phyloP scores from a whole-genome alignment of 2,797 vertebrate species.

The Lithobates sylvaticus region DNA sequence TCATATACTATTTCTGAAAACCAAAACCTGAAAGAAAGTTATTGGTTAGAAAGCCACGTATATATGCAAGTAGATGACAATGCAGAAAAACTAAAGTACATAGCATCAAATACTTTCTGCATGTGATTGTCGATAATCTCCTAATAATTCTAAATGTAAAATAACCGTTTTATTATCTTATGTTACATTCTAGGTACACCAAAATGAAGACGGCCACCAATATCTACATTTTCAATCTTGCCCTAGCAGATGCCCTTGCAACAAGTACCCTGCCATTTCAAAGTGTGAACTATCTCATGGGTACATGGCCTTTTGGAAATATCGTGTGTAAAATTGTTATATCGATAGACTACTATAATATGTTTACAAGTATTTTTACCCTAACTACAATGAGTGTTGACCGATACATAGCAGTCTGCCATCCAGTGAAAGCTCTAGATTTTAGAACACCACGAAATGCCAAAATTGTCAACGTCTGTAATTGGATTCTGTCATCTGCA shows the following conservation, averaged over 20 bases:
- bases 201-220: slow-evolving; percentile 99
- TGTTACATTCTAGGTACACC: slow-evolving; percentile 84
- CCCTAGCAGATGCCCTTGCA: slow-evolving; percentile 92
- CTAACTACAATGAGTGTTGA: slow-evolving; percentile 99
- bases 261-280: slow-evolving; percentile 98
- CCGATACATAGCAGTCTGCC: slow-evolving; percentile 96
- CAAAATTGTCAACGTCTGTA: slow-evolving; percentile 98
- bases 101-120: no score
- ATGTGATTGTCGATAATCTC: no score
- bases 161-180: neutral
- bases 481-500: slow-evolving; percentile 97
- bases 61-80: no score
- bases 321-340: slow-evolving; percentile 94
- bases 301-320: slow-evolving; percentile 95
- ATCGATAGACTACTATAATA: slow-evolving; percentile 99
- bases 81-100: no score
- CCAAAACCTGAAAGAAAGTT: no score
- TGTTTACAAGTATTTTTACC: slow-evolving; percentile 99
- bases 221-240: slow-evolving; percentile 99
- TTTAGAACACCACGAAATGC: slow-evolving; percentile 96
- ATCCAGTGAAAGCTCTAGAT: slow-evolving; percentile 96
- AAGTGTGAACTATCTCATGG: slow-evolving; percentile 98
- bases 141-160: no score
- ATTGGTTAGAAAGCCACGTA: no score
- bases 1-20: no score